Percentiles rank a stretch among this genome's conserved stretches.
These are phyloP conservation scores for Pungitius pungitius DNA, from an alignment of 2,113 vertebrate genomes.

Conservation along the genomic window DNA sequence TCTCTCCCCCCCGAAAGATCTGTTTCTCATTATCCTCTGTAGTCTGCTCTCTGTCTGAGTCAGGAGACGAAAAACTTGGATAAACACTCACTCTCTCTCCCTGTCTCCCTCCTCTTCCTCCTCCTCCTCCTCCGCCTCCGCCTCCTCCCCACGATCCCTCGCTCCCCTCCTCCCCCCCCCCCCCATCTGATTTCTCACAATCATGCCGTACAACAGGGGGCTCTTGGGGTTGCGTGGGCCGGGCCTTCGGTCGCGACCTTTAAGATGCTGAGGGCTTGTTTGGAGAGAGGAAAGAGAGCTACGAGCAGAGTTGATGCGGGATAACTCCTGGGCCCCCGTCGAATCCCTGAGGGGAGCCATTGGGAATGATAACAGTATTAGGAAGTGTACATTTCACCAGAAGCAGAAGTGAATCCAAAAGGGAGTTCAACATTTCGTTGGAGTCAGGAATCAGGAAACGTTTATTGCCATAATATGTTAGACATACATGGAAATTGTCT, in stretches of 20 bases:
- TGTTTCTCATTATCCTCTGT: conserved; percentile 85
- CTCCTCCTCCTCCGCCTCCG: conserved; percentile 1
- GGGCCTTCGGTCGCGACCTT: conserved; percentile 47
- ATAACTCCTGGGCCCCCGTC: not conserved
- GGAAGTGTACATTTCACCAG: not conserved
- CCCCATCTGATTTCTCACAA: conserved; percentile 67
- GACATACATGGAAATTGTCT: too few species aligned
- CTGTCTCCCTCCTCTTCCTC: conserved; percentile 7
- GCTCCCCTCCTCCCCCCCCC: conserved; percentile 20
- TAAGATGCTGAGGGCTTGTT: conserved; percentile 51
- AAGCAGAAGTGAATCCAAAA: not conserved
- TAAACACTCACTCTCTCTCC: conserved; percentile 73
- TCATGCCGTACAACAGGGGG: conserved; percentile 51
- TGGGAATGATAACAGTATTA: not conserved
- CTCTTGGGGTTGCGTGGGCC: conserved; percentile 61
- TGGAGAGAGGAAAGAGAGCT: conserved; percentile 28
- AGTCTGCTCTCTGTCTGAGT: conserved; percentile 84
- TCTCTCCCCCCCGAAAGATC: conserved; percentile 72
- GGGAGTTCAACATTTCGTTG: not conserved
- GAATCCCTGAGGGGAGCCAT: not conserved
- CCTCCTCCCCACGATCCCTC: conserved; percentile 32
- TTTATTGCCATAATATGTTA: too few species aligned
- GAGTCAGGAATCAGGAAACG: too few species aligned
- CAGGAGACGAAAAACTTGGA: conserved; percentile 82
- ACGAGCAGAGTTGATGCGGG: conserved; percentile 13